Conservation (phyloP, 2,888 invertebrate species). For the Dichetophora obliterata region DNA sequence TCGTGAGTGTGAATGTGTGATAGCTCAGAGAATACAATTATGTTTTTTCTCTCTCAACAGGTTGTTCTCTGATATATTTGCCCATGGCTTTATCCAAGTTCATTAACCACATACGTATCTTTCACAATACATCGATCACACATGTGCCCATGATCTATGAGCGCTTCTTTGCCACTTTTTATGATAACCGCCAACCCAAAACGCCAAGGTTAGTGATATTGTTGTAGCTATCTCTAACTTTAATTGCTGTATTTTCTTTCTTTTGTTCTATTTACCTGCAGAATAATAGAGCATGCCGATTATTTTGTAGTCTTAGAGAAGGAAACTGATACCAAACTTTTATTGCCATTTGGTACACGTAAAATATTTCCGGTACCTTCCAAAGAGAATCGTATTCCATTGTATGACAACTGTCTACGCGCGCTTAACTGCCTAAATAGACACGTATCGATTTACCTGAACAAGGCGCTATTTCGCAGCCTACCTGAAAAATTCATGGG, state of each 20-base stretch:
- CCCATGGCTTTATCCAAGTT: slow-evolving; percentile 66
- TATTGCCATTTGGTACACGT: slow-evolving; percentile 66
- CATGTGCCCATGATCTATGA: slow-evolving; percentile 68
- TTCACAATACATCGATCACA: slow-evolving; percentile 66
- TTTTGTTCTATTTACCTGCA: slow-evolving; percentile 37
- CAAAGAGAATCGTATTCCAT: slow-evolving; percentile 60
- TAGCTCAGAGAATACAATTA: not conserved
- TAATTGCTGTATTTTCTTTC: not conserved
- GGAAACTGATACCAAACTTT: slow-evolving; percentile 59
- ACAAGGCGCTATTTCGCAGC: slow-evolving; percentile 55
- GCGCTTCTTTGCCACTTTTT: slow-evolving; percentile 65
- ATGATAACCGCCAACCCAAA: slow-evolving; percentile 61
- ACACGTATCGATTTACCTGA: slow-evolving; percentile 59
- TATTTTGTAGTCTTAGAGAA: slow-evolving; percentile 65
- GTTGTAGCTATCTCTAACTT: not conserved
- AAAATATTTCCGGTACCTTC: slow-evolving; percentile 60
- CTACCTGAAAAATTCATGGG: slow-evolving; percentile 65
- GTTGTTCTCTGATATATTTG: slow-evolving; percentile 65
- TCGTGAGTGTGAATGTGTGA: slow-evolving; percentile 56
- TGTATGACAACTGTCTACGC: slow-evolving; percentile 65
- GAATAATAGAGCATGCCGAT: slow-evolving; percentile 47
- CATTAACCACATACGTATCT: slow-evolving; percentile 66
- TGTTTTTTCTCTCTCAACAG: slow-evolving; percentile 48
- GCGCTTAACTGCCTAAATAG: slow-evolving; percentile 61
- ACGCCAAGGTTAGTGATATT: slow-evolving; percentile 58